Evolutionary conservation across 2,113 vertebrate genomes (phyloP), one percentile per base, ranked within the genome.

Genomic region (Pedionomus torquatus): DNA sequence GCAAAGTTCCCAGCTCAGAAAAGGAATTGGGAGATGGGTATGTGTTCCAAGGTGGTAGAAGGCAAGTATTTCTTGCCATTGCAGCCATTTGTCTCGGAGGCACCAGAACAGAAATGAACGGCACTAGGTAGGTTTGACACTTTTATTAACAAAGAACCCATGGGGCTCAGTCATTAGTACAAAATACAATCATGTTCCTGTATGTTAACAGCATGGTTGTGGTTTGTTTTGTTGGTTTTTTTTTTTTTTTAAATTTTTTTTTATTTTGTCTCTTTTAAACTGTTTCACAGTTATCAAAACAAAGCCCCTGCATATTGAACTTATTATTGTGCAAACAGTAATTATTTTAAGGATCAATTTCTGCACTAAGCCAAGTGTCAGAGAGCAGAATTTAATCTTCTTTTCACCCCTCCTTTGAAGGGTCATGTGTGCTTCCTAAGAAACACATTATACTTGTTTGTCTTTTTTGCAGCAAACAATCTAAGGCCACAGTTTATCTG

Each of bases 121-220:
- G 70, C 61, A 68, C n/a, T 4, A 26, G 1, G 2, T 30, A 82
- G 41, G 60, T 95, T 97, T 96, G 85, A 79, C 82, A 72, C 66
- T 97, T 98, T 98, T 98, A 98, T 98, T 98, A 98, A 97, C 95
- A 98, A 98, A 95, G 97, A 98, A 97, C 98, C 98, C 98, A 98
- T 94, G 63, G 98, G 98, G 98, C 97, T 98, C 98, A 98, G 87
- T 97, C 70, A 95, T 97, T 95, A 97, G 94, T 98, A 98, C 93
- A 98, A 98, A 98, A 98, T 98, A 98, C 97, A 98, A 97, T 98
- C 95, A 96, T 96, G 55, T 95, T 78, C 58, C 75, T 88, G 89
- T 97, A 92, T 97, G 93, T 96, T 97, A 97, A 97, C 51, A 92
- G 94, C 96, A 93, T 96, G 70, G 84, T 87, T 65, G 61, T 24